Evolutionary conservation across 2,888 invertebrate species (phyloP), one percentile per base, ranked within the genome.

Genomic region (Temnothorax rugatulus): DNA sequence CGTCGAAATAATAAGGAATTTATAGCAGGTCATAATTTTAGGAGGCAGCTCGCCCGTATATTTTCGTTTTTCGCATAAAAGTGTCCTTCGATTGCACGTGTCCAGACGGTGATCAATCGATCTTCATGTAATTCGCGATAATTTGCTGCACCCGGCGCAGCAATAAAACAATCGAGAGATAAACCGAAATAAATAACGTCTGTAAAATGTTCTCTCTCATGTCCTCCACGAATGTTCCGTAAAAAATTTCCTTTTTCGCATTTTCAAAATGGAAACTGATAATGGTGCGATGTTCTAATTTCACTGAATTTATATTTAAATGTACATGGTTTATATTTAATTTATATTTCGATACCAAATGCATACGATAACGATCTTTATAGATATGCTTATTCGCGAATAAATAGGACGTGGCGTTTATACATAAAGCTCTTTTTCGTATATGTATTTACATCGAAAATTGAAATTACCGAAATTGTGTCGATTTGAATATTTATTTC

Each of bases 1-100:
- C 7, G 9, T 4, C 21, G 15, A 34, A 71, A 71, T 69, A 69
- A 52, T 69, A 69, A 69, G 1, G 4, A 71, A 71, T 54, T 71
- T 54, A 71, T 54, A 34, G 52, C 34, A 15, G 15, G 29, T 29
- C 15, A 9, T 50, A 50, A 50, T 29, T 68, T 50, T 29, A 18
- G 47, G 25, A 61, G n/a, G 29, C 38, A 8, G 38, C 38, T 61
- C 47, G 29, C 15, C 18, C 63, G 50, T 76, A 38, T 38, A 52
- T 76, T 63, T 63, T 52, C 50, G 38, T 64, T 64, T 41, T 13
- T 4, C 18, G 47, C 50, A 18, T 29, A 34, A 52, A 52, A 50
- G 11, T 34, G 34, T 54, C 21, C 21, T n/a, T 25, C 52, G 11
- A 29, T 52, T 52, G 50, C 34, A n/a, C 25, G 34, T 18, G 29